phyloP scores from a whole-genome alignment of 2,797 vertebrate species.

The Tamandua tetradactyla region DNA sequence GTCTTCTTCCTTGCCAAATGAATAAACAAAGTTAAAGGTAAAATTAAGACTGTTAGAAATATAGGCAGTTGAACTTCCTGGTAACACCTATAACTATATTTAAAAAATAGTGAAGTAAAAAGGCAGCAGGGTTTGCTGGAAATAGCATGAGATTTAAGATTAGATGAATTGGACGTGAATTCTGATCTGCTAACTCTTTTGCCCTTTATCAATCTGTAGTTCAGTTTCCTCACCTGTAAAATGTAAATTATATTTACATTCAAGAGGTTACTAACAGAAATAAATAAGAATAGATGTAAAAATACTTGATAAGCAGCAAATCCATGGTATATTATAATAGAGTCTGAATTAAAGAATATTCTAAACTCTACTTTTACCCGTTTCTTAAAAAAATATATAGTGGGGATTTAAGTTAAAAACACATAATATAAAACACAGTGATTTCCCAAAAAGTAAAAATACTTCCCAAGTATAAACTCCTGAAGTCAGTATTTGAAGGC shows the following conservation, averaged over 20 bases:
- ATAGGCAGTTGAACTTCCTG: not conserved
- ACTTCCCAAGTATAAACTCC: not conserved
- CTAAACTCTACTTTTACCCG: conserved; percentile 23
- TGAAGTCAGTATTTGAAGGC: not conserved
- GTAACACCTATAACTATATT: not conserved
- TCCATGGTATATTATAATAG: not conserved
- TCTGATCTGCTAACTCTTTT: not conserved
- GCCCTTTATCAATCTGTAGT: not conserved
- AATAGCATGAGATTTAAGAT: not conserved
- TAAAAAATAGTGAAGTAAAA: not conserved
- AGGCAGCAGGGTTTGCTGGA: not conserved
- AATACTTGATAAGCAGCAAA: not conserved
- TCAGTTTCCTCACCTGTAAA: not conserved
- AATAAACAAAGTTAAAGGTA: not conserved
- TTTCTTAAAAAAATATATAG: not conserved
- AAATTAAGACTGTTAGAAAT: not conserved
- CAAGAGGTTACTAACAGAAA: not conserved
- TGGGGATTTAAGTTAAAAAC: not conserved
- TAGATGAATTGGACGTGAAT: not conserved
- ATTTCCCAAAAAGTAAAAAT: conserved; percentile 13
- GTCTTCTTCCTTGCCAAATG: not conserved
- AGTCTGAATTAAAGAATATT: conserved; percentile 7
- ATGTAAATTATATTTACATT: not conserved
- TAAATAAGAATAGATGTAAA: not conserved
- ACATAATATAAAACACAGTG: not conserved